phyloP scores from a whole-genome alignment of 2,888 invertebrate species.

The Blastobasis lacticolella region DNA sequence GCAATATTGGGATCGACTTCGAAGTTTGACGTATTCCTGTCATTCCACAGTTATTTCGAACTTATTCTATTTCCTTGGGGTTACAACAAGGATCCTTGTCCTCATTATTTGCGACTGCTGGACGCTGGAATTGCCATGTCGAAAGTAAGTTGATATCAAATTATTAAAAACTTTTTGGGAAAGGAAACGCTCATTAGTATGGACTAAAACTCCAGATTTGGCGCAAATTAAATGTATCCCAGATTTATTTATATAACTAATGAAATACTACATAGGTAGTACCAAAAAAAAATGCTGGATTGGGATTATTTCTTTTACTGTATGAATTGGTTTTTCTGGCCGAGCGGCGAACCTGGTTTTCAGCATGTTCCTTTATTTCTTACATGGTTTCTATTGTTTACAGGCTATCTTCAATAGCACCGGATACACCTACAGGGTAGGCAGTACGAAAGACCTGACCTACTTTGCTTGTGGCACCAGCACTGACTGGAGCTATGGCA shows the following conservation, averaged over 20 bases:
- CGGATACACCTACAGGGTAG: conserved; percentile 58
- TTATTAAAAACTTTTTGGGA: too few species aligned
- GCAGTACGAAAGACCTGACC: conserved; percentile 58
- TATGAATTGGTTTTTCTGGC: too few species aligned
- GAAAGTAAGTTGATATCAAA: conserved; percentile 38
- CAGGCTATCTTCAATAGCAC: conserved; percentile 55
- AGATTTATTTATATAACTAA: too few species aligned
- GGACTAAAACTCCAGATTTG: too few species aligned
- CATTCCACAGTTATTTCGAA: conserved; percentile 63
- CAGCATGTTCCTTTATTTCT: too few species aligned
- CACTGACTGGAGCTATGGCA: conserved; percentile 60
- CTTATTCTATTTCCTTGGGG: conserved; percentile 66
- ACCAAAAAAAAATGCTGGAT: too few species aligned
- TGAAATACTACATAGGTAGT: too few species aligned
- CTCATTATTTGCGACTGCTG: conserved; percentile 48
- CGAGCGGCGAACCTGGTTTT: too few species aligned
- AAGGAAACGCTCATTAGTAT: too few species aligned
- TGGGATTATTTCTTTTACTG: too few species aligned
- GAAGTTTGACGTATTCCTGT: conserved; percentile 57
- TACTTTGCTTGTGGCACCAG: conserved; percentile 62
- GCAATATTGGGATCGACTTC: conserved; percentile 45
- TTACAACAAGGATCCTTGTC: conserved; percentile 49
- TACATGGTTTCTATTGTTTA: conserved; percentile 12
- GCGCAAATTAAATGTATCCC: too few species aligned
- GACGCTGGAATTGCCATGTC: conserved; percentile 57